These are phyloP conservation scores for Ginglymostoma cirratum DNA, from an alignment of 2,113 vertebrate genomes.

Conservation along the genomic window DNA sequence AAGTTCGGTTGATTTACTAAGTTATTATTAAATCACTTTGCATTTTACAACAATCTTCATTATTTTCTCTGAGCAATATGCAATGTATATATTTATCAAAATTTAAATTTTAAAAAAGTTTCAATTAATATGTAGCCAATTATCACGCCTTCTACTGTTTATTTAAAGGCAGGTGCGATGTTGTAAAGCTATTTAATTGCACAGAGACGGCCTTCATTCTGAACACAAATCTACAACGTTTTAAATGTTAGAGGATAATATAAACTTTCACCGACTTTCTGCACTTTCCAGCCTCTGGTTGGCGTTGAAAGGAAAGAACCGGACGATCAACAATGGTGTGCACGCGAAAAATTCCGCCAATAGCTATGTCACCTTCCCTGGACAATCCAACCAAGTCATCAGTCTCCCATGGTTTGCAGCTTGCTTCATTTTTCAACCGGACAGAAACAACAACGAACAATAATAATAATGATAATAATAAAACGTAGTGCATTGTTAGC, in stretches of 20 bases:
- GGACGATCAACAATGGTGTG: background rate
- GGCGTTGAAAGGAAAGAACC: background rate
- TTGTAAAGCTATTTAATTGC: background rate
- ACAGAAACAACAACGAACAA: background rate
- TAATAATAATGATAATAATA: background rate
- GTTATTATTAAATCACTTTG: too few species aligned
- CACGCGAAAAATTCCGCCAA: background rate
- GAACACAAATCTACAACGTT: background rate
- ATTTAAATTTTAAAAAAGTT: too few species aligned
- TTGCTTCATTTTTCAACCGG: background rate
- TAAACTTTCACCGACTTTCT: background rate
- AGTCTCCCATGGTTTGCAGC: background rate
- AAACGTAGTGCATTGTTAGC: background rate
- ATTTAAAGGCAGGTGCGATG: background rate
- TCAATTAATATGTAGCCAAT: too few species aligned
- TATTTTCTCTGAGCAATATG: too few species aligned
- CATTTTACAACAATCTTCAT: too few species aligned
- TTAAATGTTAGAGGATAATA: background rate
- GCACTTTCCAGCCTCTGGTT: background rate
- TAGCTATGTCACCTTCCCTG: background rate
- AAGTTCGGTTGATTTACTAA: too few species aligned
- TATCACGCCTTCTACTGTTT: too few species aligned
- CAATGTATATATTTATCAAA: too few species aligned
- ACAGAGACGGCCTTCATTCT: background rate
- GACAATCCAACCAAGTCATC: background rate